Percentiles rank a stretch among this genome's conserved stretches.
Conservation (phyloP, 1,140 invertebrate species). For the Anastrepha ludens region DNA sequence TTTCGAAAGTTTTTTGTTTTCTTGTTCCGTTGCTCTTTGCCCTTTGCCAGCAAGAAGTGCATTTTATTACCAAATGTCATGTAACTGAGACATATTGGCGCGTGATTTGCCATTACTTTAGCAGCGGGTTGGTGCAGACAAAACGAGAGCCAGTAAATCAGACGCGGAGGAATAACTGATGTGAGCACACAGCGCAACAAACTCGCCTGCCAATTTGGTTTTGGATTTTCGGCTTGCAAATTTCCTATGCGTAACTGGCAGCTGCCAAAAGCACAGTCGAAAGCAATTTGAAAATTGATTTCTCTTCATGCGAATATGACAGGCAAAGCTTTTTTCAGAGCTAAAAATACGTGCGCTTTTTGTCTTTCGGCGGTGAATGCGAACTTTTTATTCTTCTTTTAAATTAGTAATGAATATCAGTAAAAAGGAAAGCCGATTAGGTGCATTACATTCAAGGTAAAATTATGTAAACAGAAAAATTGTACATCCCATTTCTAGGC, state of each 20-base stretch:
- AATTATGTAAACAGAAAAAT: too few relatives aligned
- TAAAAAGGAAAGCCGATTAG: too few relatives aligned
- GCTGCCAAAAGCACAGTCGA: not conserved
- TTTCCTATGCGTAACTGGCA: not conserved
- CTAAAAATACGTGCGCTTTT: too few relatives aligned
- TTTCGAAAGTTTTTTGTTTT: not conserved
- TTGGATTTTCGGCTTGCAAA: not conserved
- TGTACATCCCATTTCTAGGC: too few relatives aligned
- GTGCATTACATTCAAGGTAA: too few relatives aligned
- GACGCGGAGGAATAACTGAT: not conserved
- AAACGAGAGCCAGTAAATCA: too few relatives aligned
- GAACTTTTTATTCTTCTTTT: too few relatives aligned
- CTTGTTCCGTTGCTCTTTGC: not conserved
- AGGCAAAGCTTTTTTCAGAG: too few relatives aligned
- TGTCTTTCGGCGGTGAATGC: too few relatives aligned
- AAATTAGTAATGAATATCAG: too few relatives aligned
- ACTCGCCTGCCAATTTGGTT: conserved; percentile 6
- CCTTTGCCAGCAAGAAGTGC: not conserved
- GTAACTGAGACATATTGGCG: not conserved
- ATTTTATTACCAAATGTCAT: conserved; percentile 39
- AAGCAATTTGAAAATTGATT: not conserved
- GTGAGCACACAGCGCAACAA: not conserved
- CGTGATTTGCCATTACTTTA: not conserved
- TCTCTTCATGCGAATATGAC: not conserved
- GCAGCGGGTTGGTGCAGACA: not conserved